Base-by-base conservation (phyloP, 35 echinoderm and acorn worm species). In the Eucidaris tribuloides region DNA sequence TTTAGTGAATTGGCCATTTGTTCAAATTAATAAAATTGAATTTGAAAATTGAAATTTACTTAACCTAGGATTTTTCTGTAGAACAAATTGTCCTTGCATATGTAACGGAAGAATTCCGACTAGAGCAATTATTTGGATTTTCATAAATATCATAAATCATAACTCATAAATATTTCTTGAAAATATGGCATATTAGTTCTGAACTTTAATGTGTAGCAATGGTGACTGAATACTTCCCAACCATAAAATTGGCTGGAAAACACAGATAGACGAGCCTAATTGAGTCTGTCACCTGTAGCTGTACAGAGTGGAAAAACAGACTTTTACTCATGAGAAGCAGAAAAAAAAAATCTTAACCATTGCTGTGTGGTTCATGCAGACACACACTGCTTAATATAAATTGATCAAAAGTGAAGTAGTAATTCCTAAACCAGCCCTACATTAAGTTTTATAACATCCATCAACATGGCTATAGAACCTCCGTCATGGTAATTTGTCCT, bases 241-340 rank as follows among this genome's bases (percentile, higher is more conserved):
- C 35, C 68, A n/a, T 74, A 40, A 74, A 74, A 74, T 74, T 44
- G 68, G 25, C 28, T 74, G 68, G 41, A 17, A 25, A 36, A 44
- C 22, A 2, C 11, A 74, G 37, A 35, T 42, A 44, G 23, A 36
- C 3, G 11, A 40, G 68, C 35, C 38, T 74, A 74, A 74, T 36
- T 22, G 28, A 23, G 44, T 74, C 68, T 11, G 3, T 74, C 68
- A 19, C 20, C 68, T n/a, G 25, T 44, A 40, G 34, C 35, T 33
- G 68, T 24, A 22, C 22, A 36, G 68, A 74, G 37, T 19, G 68
- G 68, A 74, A 74, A 74, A 74, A 41, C 68, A 74, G 68, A 74
- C 68, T n/a, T 74, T 43, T 3, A 22, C 44, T 74, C 35, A 74
- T 40, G 68, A 74, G 24, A n/a, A n/a, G n/a, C n/a, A n/a, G n/a